Percentiles rank a stretch among this genome's conserved stretches.
Conservation (phyloP, 2,888 invertebrate species). For the Drosophila pegasa region DNA sequence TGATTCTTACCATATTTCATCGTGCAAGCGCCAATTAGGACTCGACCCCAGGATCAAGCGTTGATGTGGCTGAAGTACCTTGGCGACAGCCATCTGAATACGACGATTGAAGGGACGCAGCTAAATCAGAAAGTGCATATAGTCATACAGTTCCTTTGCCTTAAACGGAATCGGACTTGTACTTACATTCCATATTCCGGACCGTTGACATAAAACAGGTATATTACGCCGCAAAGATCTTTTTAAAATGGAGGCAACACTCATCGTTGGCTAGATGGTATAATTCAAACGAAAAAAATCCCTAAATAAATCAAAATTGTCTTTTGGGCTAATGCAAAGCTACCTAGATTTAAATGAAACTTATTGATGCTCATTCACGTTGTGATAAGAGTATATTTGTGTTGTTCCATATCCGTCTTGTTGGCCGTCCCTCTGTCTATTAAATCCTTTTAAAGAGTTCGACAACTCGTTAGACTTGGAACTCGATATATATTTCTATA, state of each 20-base stretch:
- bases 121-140: conserved; percentile 41
- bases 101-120: conserved; percentile 64
- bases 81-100: conserved; percentile 54
- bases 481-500: no score
- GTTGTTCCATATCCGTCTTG: not conserved
- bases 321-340: conserved; percentile 34
- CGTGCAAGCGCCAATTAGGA: conserved; percentile 20
- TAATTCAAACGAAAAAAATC: conserved; percentile 5
- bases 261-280: conserved; percentile 81
- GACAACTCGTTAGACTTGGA: no score
- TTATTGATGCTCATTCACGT: not conserved
- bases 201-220: conserved; percentile 69
- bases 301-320: conserved; percentile 19
- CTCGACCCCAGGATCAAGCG: conserved; percentile 22
- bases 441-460: no score
- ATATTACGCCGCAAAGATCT: conserved; percentile 84
- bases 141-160: not conserved
- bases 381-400: conserved; percentile 2
- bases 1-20: conserved; percentile 1
- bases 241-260: conserved; percentile 85
- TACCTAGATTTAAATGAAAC: not conserved
- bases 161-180: not conserved
- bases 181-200: conserved; percentile 78
- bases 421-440: no score
- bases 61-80: conserved; percentile 19